These are phyloP conservation scores for Ochlodes sylvanus DNA, from an alignment of 2,888 invertebrate species.

Conservation along the genomic window DNA sequence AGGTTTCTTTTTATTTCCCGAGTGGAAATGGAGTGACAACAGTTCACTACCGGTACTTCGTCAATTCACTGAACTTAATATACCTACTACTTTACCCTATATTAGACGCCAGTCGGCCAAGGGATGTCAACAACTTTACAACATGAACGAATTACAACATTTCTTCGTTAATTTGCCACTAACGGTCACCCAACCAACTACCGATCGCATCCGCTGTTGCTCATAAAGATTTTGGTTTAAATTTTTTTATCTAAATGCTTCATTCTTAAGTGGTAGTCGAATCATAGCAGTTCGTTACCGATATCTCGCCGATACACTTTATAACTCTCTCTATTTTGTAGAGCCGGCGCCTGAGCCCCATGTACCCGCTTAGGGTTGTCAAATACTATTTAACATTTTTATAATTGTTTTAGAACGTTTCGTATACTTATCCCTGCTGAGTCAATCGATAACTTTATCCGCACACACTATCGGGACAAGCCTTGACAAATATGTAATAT, in stretches of 20 bases:
- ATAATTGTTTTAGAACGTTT: neutral
- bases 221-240: neutral
- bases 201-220: no score
- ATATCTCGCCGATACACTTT: constrained; percentile 24
- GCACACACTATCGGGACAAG: no score
- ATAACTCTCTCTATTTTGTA: constrained; percentile 27
- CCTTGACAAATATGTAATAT: no score
- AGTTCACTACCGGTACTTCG: constrained; percentile 10
- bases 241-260: neutral
- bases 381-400: neutral
- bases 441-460: no score
- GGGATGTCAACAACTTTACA: no score
- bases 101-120: no score
- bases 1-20: constrained; percentile 22
- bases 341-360: neutral
- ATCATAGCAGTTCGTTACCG: constrained; percentile 26
- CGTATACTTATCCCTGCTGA: no score
- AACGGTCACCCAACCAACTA: no score
- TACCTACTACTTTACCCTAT: no score
- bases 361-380: constrained; percentile 6
- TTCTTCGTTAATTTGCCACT: no score
- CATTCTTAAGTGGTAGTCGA: constrained; percentile 2
- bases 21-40: constrained; percentile 18
- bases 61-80: no score
- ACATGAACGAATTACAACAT: no score